Percentiles rank a stretch among this genome's conserved stretches.
Evolutionary conservation across 2,888 invertebrate species (phyloP).

Genomic region (Drosophila algonquin): DNA sequence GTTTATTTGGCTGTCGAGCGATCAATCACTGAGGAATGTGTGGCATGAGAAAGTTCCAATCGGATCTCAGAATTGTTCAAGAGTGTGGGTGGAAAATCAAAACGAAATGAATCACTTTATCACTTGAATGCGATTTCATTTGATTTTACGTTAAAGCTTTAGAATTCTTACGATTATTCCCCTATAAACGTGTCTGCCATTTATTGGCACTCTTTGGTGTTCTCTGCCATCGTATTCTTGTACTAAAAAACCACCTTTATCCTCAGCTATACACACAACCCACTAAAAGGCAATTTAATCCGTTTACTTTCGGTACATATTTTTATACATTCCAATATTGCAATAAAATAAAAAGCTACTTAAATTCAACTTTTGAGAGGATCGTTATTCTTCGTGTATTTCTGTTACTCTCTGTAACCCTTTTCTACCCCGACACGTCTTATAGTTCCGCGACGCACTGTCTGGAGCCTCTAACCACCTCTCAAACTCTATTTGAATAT

Average conservation of each 20-base stretch:
- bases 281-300: slow-evolving; percentile 45
- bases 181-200: background rate
- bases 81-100: background rate
- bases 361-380: no score
- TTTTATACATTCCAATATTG: background rate
- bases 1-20: slow-evolving; percentile 25
- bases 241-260: slow-evolving; percentile 28
- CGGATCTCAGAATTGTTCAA: background rate
- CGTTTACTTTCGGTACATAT: background rate
- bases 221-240: slow-evolving; percentile 18
- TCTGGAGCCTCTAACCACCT: slow-evolving; percentile 35
- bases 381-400: no score
- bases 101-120: background rate
- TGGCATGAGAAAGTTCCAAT: slow-evolving; percentile 29
- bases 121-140: background rate
- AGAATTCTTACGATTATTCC: background rate
- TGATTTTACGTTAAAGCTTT: background rate
- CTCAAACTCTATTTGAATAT: slow-evolving; percentile 69
- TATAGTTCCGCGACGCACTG: slow-evolving; percentile 37
- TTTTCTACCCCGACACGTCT: slow-evolving; percentile 12
- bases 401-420: no score
- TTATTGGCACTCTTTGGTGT: background rate
- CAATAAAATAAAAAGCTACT: background rate
- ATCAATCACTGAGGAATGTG: slow-evolving; percentile 39
- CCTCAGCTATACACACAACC: background rate